These are phyloP conservation scores for Lota lota DNA, from an alignment of 2,113 vertebrate genomes.

Conservation along the genomic window DNA sequence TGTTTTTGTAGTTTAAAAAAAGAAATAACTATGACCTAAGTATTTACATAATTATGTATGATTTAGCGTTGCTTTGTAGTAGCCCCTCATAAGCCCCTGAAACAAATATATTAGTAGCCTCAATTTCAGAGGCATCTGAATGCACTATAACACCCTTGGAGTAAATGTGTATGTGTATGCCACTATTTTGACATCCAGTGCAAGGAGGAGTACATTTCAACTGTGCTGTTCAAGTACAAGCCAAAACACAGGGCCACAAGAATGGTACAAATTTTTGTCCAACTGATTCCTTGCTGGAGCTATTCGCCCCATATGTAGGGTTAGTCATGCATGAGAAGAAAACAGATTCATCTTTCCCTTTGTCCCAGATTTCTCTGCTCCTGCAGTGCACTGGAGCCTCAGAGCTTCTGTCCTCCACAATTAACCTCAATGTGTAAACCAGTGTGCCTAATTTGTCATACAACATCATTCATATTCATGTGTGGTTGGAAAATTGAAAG, in stretches of 20 bases:
- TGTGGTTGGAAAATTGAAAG: slow-evolving; percentile 24
- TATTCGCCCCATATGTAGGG: slow-evolving; percentile 48
- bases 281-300: neutral
- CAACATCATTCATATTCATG: slow-evolving; percentile 25
- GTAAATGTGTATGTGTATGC: no score
- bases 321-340: slow-evolving; percentile 56
- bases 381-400: slow-evolving; percentile 37
- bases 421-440: slow-evolving; percentile 45
- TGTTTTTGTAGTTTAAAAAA: neutral
- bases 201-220: neutral
- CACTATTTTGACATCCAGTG: neutral
- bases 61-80: neutral
- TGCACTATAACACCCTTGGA: no score
- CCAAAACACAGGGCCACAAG: no score
- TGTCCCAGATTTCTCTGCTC: slow-evolving; percentile 59
- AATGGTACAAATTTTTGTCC: no score
- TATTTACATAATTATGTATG: slow-evolving; percentile 47
- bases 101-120: no score
- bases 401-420: slow-evolving; percentile 51
- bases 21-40: neutral
- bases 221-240: neutral
- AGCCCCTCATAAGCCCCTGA: no score
- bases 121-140: no score
- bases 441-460: slow-evolving; percentile 37
- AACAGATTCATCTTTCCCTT: slow-evolving; percentile 40